Evolutionary conservation across 2,113 vertebrate species (phyloP).

Genomic region (Panthera tigris): DNA sequence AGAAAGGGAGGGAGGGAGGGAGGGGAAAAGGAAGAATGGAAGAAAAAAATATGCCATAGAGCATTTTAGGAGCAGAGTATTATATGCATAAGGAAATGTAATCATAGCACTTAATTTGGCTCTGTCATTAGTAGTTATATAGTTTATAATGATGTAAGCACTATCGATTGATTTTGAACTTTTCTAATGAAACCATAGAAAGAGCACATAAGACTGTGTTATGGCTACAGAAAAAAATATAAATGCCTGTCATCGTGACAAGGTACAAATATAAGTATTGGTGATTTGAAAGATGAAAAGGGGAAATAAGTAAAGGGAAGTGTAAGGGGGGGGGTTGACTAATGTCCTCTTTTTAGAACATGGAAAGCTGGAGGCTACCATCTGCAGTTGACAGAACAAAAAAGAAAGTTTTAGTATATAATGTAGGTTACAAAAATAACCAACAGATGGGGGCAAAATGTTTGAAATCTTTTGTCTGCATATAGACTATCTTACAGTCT

Average conservation of each 20-base stretch:
- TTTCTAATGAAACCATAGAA: neutral
- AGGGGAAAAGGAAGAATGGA: no score
- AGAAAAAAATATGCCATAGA: neutral
- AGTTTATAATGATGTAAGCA: neutral
- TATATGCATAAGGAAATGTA: neutral
- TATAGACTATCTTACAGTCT: neutral
- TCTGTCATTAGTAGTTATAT: slow-evolving; percentile 11
- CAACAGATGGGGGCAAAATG: neutral
- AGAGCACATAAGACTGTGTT: neutral
- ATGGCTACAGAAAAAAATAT: neutral
- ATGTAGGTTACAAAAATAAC: neutral
- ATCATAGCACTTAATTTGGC: neutral
- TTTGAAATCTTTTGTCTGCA: neutral
- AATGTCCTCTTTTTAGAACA: neutral
- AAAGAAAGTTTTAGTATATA: neutral
- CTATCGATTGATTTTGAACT: slow-evolving; percentile 6
- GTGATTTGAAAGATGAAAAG: slow-evolving; percentile 22
- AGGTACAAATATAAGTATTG: neutral
- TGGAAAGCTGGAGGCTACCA: neutral
- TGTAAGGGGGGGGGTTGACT: neutral
- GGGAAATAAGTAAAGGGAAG: neutral
- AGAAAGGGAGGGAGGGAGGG: no score
- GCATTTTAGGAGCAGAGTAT: neutral
- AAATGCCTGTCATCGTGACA: neutral
- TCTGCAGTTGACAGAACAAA: slow-evolving; percentile 19